These are phyloP conservation scores for Tenthredo scrophulariae DNA, from an alignment of 2,888 invertebrate genomes.

Conservation along the genomic window DNA sequence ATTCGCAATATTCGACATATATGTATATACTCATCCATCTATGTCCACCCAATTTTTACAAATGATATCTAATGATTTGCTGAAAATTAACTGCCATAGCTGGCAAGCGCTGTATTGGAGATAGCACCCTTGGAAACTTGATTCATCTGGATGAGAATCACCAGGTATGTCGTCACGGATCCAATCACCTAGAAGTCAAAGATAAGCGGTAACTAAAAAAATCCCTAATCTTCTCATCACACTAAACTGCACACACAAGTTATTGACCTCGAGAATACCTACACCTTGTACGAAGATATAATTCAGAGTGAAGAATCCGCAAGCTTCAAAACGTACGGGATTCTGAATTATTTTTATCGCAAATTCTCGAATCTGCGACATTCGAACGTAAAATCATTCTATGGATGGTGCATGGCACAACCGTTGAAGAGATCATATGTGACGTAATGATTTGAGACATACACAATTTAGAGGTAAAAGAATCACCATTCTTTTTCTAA, in stretches of 20 bases:
- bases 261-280: not conserved
- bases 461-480: not conserved
- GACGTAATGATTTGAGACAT: not conserved
- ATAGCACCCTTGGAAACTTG: not conserved
- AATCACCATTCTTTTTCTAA: too few species aligned
- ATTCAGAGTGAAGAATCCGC: not conserved
- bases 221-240: not conserved
- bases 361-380: not conserved
- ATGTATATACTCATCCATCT: too few species aligned
- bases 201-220: not conserved
- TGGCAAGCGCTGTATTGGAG: not conserved
- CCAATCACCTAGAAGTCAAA: constrained; percentile 42
- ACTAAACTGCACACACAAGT: not conserved
- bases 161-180: constrained; percentile 57
- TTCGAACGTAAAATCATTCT: not conserved
- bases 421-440: not conserved
- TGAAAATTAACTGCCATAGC: not conserved
- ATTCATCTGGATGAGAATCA: constrained; percentile 59
- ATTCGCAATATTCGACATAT: too few species aligned
- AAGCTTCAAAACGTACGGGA: not conserved
- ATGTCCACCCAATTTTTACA: not conserved
- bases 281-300: not conserved
- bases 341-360: not conserved
- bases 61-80: not conserved
- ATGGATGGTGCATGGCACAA: not conserved